phyloP scores from a whole-genome alignment of 2,797 vertebrate genomes.

The Gymnopithys bicolor region DNA sequence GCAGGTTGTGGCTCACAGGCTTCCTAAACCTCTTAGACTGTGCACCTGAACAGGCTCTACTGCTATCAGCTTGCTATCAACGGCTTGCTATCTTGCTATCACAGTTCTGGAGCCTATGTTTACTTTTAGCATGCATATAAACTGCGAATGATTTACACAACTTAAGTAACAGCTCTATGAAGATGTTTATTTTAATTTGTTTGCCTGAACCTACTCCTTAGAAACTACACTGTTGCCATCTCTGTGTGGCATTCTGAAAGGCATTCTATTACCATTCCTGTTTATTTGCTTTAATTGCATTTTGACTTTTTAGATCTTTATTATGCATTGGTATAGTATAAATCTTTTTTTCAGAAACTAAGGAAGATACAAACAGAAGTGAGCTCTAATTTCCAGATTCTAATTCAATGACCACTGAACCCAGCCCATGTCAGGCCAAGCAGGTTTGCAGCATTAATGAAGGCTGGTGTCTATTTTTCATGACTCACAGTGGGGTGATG shows the following conservation, averaged over 20 bases:
- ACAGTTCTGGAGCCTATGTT: neutral
- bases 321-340: neutral
- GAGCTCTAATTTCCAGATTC: neutral
- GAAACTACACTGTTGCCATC: neutral
- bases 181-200: neutral
- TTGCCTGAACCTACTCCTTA: neutral
- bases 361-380: neutral
- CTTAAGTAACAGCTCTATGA: neutral
- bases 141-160: neutral
- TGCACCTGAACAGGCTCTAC: neutral
- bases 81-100: neutral
- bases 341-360: neutral
- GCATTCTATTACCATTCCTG: neutral
- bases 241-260: neutral
- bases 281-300: neutral
- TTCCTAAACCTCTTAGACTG: neutral
- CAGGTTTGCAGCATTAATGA: neutral
- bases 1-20: neutral
- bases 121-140: neutral
- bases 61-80: neutral
- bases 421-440: conserved; percentile 9
- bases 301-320: neutral
- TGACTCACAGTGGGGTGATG: conserved; percentile 27
- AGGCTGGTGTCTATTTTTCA: neutral
- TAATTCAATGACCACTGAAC: conserved; percentile 36